Percentiles rank a stretch among this genome's conserved stretches.
Evolutionary conservation across 2,113 vertebrate genomes (phyloP).

Genomic region (Nothobranchius furzeri): DNA sequence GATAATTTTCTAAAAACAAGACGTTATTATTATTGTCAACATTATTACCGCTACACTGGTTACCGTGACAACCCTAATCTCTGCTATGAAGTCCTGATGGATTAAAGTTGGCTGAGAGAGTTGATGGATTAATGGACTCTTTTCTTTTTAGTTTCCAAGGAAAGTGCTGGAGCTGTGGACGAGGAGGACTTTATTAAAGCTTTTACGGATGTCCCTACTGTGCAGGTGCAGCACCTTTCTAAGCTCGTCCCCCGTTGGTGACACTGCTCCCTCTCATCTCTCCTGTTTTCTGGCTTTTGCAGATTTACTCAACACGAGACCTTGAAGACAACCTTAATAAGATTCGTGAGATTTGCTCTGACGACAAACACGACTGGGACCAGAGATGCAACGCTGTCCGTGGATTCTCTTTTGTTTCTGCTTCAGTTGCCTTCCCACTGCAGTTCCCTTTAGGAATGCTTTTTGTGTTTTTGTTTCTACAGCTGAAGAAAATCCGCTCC

Average conservation of each 20-base stretch:
- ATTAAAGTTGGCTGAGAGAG: neutral
- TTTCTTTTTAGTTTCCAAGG: slow-evolving; percentile 84
- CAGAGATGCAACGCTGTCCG: slow-evolving; percentile 90
- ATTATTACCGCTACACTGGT: no score
- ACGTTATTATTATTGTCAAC: no score
- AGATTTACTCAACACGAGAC: slow-evolving; percentile 96
- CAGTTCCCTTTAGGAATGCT: neutral
- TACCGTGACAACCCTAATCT: neutral
- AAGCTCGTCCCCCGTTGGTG: neutral
- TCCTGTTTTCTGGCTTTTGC: slow-evolving; percentile 16
- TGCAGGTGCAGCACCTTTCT: slow-evolving; percentile 82
- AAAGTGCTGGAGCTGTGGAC: slow-evolving; percentile 89
- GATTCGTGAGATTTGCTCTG: slow-evolving; percentile 96
- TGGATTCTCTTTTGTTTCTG: neutral
- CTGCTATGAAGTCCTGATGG: neutral
- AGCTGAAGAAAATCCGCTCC: slow-evolving; percentile 95
- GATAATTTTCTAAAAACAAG: no score
- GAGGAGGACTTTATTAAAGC: slow-evolving; percentile 95
- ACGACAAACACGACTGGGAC: slow-evolving; percentile 99
- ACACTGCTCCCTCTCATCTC: neutral
- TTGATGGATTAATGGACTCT: slow-evolving; percentile 6
- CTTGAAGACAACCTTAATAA: slow-evolving; percentile 98
- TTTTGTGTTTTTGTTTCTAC: neutral
- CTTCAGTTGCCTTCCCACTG: no score
- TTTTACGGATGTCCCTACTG: slow-evolving; percentile 92